These are phyloP conservation scores for Cyphotilapia sp. DNA, from an alignment of 2,113 vertebrate genomes.

Conservation along the genomic window DNA sequence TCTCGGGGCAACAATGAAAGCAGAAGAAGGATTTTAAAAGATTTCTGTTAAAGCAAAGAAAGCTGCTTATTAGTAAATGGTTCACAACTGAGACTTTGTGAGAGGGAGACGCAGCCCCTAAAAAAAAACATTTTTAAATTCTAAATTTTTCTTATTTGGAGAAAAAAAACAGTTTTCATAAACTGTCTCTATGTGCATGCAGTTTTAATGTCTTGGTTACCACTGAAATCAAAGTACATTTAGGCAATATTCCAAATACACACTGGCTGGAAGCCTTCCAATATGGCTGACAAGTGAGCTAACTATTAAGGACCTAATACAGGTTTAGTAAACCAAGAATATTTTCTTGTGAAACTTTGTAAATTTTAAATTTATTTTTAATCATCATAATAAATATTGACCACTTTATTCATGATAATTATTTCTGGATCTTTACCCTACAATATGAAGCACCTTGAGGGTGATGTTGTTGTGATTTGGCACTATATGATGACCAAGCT, in stretches of 20 bases:
- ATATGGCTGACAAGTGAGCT: not conserved
- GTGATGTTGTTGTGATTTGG: not conserved
- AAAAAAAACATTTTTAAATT: not conserved
- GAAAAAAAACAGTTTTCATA: accelerated
- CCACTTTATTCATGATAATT: not conserved
- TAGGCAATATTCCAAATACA: not conserved
- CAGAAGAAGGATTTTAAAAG: not conserved
- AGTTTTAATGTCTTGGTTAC: not conserved
- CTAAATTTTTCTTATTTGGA: not conserved
- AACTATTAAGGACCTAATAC: not conserved
- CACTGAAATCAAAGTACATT: not conserved
- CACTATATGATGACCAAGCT: not conserved
- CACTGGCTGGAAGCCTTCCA: not conserved
- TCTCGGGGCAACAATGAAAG: not conserved
- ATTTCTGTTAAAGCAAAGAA: not conserved
- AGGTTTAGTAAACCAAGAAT: not conserved
- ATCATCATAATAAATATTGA: not conserved
- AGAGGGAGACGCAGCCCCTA: not conserved
- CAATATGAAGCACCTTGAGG: not conserved
- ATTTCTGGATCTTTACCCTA: not conserved
- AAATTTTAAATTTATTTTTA: not conserved
- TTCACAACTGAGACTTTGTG: not conserved
- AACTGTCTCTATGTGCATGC: not conserved
- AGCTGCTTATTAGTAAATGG: not conserved
- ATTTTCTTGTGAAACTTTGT: not conserved